These are phyloP conservation scores for Hyla sarda DNA, from an alignment of 2,113 vertebrate genomes.

Conservation along the genomic window DNA sequence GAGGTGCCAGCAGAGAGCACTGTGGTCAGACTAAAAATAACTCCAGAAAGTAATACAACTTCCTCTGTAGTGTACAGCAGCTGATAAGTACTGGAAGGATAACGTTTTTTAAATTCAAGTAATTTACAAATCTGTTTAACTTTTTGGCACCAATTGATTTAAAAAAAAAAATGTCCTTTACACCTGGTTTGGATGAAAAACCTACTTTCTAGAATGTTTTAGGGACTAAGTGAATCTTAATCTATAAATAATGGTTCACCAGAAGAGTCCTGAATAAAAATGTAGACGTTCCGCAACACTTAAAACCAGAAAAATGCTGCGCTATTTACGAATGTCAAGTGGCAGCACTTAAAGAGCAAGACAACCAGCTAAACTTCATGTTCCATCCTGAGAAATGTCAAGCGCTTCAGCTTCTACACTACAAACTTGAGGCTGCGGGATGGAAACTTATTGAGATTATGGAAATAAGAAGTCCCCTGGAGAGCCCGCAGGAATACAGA, in stretches of 20 bases:
- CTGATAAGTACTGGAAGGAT: no score
- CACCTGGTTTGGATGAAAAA: background rate
- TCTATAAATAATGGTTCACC: background rate
- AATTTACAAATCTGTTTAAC: no score
- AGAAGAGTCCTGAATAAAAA: background rate
- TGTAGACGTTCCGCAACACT: background rate
- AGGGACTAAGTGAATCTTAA: background rate
- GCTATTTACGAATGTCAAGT: slow-evolving; percentile 6
- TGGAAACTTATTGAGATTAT: background rate
- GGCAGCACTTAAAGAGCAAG: background rate
- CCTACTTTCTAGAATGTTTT: background rate
- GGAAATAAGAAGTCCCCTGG: background rate
- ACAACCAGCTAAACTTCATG: slow-evolving; percentile 2
- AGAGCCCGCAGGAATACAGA: background rate
- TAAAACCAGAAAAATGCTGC: background rate
- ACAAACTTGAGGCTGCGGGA: background rate
- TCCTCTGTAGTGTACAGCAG: no score
- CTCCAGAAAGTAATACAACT: no score
- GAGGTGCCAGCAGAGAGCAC: no score
- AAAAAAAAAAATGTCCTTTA: no score
- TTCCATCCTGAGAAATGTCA: background rate
- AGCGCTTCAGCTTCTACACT: background rate
- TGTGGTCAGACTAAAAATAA: no score
- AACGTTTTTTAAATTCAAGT: no score
- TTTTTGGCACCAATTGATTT: no score